phyloP scores from a whole-genome alignment of 2,113 vertebrate species.

The Rhabdomys dilectus region DNA sequence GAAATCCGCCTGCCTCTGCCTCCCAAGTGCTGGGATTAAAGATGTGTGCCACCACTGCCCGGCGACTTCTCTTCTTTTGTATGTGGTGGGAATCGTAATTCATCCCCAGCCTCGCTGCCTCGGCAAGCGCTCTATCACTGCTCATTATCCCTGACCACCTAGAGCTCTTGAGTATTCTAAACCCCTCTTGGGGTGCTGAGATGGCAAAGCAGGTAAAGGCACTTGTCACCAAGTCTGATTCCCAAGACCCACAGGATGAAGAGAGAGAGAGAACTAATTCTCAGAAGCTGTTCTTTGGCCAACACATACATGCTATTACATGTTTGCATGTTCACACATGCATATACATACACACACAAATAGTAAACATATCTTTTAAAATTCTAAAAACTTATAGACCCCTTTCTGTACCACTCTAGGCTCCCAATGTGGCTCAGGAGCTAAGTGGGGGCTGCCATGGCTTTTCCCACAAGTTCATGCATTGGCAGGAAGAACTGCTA shows the following conservation, averaged over 20 bases:
- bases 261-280: background rate
- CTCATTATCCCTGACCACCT: background rate
- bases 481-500: constrained; percentile 99
- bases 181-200: background rate
- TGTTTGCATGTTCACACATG: background rate
- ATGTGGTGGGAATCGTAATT: background rate
- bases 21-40: too few species aligned
- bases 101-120: background rate
- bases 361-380: background rate
- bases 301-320: background rate
- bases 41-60: too few species aligned
- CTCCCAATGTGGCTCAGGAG: constrained; percentile 90
- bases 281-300: background rate
- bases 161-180: background rate
- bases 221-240: background rate
- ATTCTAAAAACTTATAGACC: background rate
- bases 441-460: constrained; percentile 96
- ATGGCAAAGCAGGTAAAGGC: background rate
- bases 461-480: constrained; percentile 99
- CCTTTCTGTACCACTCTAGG: constrained; percentile 82
- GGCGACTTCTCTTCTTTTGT: background rate
- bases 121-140: background rate
- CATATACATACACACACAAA: background rate
- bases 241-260: background rate
- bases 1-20: too few species aligned